Evolutionary conservation across 2,113 vertebrate genomes (phyloP), one percentile per base, ranked within the genome.

Genomic region (Oncorhynchus nerka): DNA sequence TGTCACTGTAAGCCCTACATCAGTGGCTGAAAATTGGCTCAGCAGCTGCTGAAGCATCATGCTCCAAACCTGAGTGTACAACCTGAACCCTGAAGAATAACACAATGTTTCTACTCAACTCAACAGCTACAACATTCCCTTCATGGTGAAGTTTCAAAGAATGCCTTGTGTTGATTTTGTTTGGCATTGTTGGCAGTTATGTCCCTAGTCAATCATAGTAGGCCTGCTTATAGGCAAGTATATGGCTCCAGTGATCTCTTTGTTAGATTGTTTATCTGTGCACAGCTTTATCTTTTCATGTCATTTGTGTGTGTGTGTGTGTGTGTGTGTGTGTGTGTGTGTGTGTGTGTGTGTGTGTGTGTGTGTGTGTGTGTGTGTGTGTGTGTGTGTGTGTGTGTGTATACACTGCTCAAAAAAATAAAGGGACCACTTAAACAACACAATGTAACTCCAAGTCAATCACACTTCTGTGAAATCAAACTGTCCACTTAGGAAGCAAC

Each of bases 231-330:
- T 45, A 45, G 39, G 39, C 39, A 45, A 45, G 9, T 45, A 45
- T 45, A 68, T 16, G 85, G 80, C 85, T 73, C 79, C 69, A 69
- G 68, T 68, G 28, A 67, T 80, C 64, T 72, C 72, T 85, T 88
- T 86, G 86, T 90, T 81, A 48, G 34, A 55, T 79, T 70, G 78
- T 87, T 84, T 81, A 86, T 87, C 76, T 71, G 77, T 57, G 66
- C 70, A 76, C 59, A 86, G 82, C 69, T 66, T 86, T 78, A 84
- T 81, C 80, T 81, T 86, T 90, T 86, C 85, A 39, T 84, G 78
- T 86, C 81, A 86, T 87, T 90, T 90, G 82, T 81, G 88, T 77
- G 83, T 55, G 75, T 90, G 90, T 90, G 88, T 76, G 5, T 32
- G 32, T 32, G 5, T 32, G 32, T 32, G 5, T 32, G 32, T 32